Percentiles rank a stretch among this genome's conserved stretches.
These are phyloP conservation scores for Idaea aversata DNA, from an alignment of 2,888 invertebrate genomes.

Conservation along the genomic window DNA sequence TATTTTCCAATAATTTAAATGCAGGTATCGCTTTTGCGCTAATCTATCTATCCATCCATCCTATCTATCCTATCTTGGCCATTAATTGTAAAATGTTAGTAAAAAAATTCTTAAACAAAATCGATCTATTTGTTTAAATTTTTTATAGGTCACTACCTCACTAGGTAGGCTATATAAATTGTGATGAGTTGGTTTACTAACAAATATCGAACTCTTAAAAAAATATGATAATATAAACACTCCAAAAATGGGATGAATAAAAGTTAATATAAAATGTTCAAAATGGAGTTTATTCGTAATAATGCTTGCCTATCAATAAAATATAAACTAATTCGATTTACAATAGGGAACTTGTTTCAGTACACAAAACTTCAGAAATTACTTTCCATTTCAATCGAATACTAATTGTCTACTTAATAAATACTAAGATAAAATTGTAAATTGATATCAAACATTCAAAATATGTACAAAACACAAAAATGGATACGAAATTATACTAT, in stretches of 20 bases:
- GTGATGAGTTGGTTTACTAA: too few relatives aligned
- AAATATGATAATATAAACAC: too few relatives aligned
- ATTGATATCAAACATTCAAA: constrained; percentile 74
- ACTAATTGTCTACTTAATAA: constrained; percentile 46
- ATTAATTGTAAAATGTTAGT: too few relatives aligned
- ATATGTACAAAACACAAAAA: constrained; percentile 70
- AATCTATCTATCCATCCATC: too few relatives aligned
- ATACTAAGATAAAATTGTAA: constrained; percentile 74
- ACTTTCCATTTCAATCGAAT: constrained; percentile 18
- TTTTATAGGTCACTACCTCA: too few relatives aligned
- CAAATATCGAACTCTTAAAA: too few relatives aligned
- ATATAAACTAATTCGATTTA: constrained; percentile 50
- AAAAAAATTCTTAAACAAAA: too few relatives aligned
- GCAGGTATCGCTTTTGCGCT: too few relatives aligned
- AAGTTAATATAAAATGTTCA: constrained; percentile 32
- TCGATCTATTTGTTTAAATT: too few relatives aligned
- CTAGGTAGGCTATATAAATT: too few relatives aligned
- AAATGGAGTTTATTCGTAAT: constrained; percentile 54
- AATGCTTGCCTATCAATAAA: constrained; percentile 48
- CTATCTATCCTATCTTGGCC: too few relatives aligned
- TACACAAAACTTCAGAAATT: constrained; percentile 41
- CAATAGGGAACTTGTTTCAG: constrained; percentile 51
- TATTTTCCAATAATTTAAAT: too few relatives aligned
- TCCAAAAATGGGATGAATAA: constrained; percentile 9
- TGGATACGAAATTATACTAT: constrained; percentile 73